Evolutionary conservation across 2,888 invertebrate species (phyloP), one percentile per base, ranked within the genome.

Genomic region (Dichetophora obliterata): DNA sequence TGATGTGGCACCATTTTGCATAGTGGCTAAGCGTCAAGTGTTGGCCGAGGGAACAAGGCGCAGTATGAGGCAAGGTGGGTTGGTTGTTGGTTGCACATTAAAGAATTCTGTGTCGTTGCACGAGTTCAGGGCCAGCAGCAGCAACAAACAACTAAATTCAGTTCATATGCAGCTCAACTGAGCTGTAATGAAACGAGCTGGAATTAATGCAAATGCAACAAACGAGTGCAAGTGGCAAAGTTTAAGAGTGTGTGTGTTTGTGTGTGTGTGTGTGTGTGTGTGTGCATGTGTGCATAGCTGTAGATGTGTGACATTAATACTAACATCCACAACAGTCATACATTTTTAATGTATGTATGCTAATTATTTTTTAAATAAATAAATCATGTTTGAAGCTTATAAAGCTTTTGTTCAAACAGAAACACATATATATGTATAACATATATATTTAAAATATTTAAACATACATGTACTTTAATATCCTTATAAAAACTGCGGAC

Each of bases 91-190:
- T 14, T 34, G 75, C 4, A 24, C 59, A 61, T 68, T 73, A 22
- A 68, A 69, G 75, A 52, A 73, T 76, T 78, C 61, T 80, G 70
- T 78, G 80, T 79, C 81, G 80, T 78, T 80, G 81, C 52, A 79
- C 80, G 76, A 80, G 81, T 81, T 80, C 81, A 80, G 81, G 80
- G 80, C 61, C 78, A 78, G 63, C 63, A 57, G 52, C 54, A 57
- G 37, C 57, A 54, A 24, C 22, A 69, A 22, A 16, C 31, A 31
- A 31, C 31, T 14, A 54, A 16, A 9, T 54, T 52, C 57, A 57
- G 57, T 31, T 54, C 48, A 34, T 37, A 54, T 54, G n/a, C 66
- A 31, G 31, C 19, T 31, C 2, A 16, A 34, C 63, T n/a, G 34
- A 22, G 34, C 24, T 63, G 34, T n/a, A 63, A 63, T 24, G 34